A percentile compares a stretch with the other conserved stretches of the same genome.
phyloP scores from a whole-genome alignment of 53 echinoderm and acorn worm species.

The Paracentrotus lividus region DNA sequence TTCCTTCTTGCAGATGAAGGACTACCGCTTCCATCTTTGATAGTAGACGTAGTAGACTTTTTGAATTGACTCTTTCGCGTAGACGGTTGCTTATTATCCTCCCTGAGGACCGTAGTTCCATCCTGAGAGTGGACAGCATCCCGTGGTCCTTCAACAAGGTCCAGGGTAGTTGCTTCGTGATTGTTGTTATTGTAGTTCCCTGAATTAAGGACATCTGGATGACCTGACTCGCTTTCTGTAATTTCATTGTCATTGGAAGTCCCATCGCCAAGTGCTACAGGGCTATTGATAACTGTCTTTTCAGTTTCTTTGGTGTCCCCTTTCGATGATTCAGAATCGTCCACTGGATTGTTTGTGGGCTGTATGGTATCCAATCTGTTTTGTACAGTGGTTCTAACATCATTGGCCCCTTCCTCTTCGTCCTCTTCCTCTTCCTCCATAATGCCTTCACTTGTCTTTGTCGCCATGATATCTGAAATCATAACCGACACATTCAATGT shows the following conservation, averaged over 20 bases:
- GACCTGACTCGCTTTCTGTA: background rate
- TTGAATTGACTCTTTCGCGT: background rate
- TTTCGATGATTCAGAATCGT: background rate
- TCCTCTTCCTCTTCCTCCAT: constrained; percentile 67
- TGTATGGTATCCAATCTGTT: background rate
- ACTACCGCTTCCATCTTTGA: constrained; percentile 19
- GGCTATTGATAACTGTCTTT: background rate
- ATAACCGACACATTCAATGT: background rate
- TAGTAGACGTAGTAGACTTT: background rate
- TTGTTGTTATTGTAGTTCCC: constrained; percentile 58
- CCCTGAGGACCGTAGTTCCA: background rate
- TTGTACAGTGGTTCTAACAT: background rate
- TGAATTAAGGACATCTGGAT: background rate
- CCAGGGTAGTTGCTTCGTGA: constrained; percentile 8
- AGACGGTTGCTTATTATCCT: background rate
- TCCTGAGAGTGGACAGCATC: background rate
- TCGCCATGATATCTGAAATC: background rate
- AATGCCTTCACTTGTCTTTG: background rate
- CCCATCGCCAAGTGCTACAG: background rate
- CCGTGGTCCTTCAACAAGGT: background rate
- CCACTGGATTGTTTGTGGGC: background rate
- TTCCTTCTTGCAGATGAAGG: constrained; percentile 49
- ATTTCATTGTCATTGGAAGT: background rate
- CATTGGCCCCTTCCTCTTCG: background rate
- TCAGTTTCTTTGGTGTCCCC: background rate